These are phyloP conservation scores for Listrodromus nycthemerus DNA, from an alignment of 2,888 invertebrate species.

Conservation along the genomic window DNA sequence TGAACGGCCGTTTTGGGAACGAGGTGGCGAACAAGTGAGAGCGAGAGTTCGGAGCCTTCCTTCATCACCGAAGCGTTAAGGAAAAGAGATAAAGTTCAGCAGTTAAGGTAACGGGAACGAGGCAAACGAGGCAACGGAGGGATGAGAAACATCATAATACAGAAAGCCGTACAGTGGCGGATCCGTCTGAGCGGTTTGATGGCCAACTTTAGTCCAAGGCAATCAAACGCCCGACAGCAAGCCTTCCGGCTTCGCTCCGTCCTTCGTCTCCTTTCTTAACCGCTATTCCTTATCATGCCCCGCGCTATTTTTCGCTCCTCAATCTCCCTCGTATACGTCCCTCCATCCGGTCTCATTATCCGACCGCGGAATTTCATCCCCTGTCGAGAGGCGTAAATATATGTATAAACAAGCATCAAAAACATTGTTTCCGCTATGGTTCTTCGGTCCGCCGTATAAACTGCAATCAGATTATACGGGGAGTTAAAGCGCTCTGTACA, in stretches of 20 bases:
- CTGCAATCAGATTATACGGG: constrained; percentile 20
- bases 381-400: constrained; percentile 16
- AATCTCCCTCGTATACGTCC: neutral
- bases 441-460: constrained; percentile 2
- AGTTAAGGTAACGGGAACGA: constrained; percentile 21
- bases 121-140: constrained; percentile 21
- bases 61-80: neutral
- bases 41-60: neutral
- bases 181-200: constrained; percentile 15
- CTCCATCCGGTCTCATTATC: constrained; percentile 1
- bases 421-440: neutral
- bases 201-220: constrained; percentile 22
- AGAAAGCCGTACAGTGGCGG: neutral
- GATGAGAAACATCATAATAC: constrained; percentile 41
- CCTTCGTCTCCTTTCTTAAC: neutral
- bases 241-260: constrained; percentile 9
- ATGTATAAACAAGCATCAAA: neutral
- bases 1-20: neutral
- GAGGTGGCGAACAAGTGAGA: neutral
- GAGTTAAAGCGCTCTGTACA: neutral
- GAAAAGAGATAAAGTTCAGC: constrained; percentile 16
- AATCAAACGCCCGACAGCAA: constrained; percentile 16
- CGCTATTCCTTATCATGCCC: neutral
- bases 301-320: neutral
- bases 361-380: neutral